Conservation (phyloP, 2,888 invertebrate genomes). For the Acronicta alni region DNA sequence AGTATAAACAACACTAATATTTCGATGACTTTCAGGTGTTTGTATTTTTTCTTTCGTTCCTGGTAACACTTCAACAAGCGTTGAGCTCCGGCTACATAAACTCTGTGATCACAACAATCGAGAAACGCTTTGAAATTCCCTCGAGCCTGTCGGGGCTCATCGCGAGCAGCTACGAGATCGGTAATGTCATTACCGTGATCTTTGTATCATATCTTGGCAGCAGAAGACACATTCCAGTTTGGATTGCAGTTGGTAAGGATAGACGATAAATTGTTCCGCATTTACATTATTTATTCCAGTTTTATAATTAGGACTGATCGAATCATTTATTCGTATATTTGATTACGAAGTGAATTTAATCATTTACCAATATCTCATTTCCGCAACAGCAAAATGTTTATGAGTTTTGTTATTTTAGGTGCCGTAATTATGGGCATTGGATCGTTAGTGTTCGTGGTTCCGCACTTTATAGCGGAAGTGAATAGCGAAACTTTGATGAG, state of each 20-base stretch:
- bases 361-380: slow-evolving; percentile 9
- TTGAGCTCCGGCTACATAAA: slow-evolving; percentile 97
- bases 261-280: background rate
- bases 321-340: slow-evolving; percentile 22
- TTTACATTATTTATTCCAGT: too few species aligned
- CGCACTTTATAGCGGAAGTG: slow-evolving; percentile 96
- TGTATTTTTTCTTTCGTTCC: slow-evolving; percentile 95
- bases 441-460: slow-evolving; percentile 97
- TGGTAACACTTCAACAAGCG: slow-evolving; percentile 97
- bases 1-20: background rate
- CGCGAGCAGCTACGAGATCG: slow-evolving; percentile 98
- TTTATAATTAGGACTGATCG: slow-evolving; percentile 14
- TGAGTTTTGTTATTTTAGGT: slow-evolving; percentile 83
- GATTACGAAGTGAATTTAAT: slow-evolving; percentile 8
- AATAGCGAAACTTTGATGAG: slow-evolving; percentile 91
- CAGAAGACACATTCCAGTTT: slow-evolving; percentile 96
- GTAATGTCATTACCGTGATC: slow-evolving; percentile 98
- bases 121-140: slow-evolving; percentile 98
- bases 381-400: slow-evolving; percentile 17
- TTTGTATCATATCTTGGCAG: slow-evolving; percentile 98
- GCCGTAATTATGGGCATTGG: slow-evolving; percentile 98
- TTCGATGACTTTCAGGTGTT: slow-evolving; percentile 91
- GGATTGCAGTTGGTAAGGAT: slow-evolving; percentile 96
- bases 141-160: slow-evolving; percentile 97
- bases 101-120: slow-evolving; percentile 98